Evolutionary conservation across 2,113 vertebrate species (phyloP).

Genomic region (Indri indri): DNA sequence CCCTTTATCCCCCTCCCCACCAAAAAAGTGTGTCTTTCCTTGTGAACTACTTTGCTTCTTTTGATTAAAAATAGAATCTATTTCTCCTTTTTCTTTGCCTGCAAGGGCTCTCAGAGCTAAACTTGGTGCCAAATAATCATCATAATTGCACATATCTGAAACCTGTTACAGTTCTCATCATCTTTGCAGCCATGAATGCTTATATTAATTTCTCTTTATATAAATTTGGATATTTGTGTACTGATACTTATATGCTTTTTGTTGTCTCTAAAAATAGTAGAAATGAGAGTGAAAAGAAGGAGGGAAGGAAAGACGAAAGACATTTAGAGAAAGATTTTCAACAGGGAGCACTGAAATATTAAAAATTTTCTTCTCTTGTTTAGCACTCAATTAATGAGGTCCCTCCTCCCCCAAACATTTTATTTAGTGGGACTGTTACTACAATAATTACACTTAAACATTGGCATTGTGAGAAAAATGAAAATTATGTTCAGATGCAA

Average conservation of each 20-base stretch:
- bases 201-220: neutral
- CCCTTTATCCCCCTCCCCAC: neutral
- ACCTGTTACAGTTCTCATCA: neutral
- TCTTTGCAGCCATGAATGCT: neutral
- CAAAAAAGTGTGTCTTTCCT: neutral
- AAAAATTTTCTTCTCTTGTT: neutral
- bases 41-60: neutral
- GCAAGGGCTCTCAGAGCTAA: neutral
- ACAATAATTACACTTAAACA: neutral
- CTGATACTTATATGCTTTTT: neutral
- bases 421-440: neutral
- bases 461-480: neutral
- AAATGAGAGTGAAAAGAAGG: neutral
- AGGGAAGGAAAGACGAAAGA: neutral
- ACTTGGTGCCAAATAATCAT: neutral
- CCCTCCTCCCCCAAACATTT: neutral
- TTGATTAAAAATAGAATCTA: neutral
- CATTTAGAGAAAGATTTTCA: neutral
- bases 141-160: neutral
- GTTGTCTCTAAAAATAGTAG: neutral
- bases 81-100: slow-evolving; percentile 7
- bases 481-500: neutral
- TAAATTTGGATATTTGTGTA: neutral
- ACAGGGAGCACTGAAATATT: neutral
- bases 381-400: neutral